phyloP scores from a whole-genome alignment of 1,140 invertebrate species.

The Eciton burchellii region DNA sequence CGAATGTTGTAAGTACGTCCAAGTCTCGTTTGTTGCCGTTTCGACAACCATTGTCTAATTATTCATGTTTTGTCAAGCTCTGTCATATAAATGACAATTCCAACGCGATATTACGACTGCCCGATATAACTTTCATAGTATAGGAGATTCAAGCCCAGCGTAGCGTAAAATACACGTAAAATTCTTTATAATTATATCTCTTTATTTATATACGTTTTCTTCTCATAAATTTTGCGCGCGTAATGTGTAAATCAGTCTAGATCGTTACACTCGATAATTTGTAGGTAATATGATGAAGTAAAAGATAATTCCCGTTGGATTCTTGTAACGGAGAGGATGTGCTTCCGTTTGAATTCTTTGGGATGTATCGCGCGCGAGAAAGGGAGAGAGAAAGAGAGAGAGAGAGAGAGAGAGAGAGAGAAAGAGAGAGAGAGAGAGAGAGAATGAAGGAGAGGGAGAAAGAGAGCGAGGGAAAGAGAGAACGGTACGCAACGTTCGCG shows the following conservation, averaged over 20 bases:
- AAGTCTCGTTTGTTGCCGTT: constrained; percentile 79
- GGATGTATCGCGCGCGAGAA: background rate
- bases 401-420: too few relatives aligned
- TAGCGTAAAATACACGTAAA: constrained; percentile 2
- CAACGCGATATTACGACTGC: background rate
- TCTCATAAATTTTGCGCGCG: background rate
- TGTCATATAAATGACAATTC: constrained; percentile 22
- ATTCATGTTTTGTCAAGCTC: constrained; percentile 13
- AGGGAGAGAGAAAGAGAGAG: background rate
- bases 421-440: background rate
- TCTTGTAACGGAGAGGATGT: constrained; percentile 2
- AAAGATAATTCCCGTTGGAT: background rate
- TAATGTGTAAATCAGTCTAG: constrained; percentile 13
- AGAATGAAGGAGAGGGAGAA: too few relatives aligned
- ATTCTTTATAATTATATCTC: background rate
- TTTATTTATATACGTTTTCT: constrained; percentile 12
- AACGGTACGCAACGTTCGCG: background rate
- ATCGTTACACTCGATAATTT: constrained; percentile 19
- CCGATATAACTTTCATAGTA: constrained; percentile 31
- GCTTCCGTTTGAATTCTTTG: constrained; percentile 11
- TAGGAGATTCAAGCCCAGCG: constrained; percentile 9
- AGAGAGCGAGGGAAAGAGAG: background rate
- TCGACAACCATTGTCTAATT: constrained; percentile 38
- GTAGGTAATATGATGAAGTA: background rate
- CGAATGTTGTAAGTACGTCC: constrained; percentile 79